Percentiles rank a stretch among this genome's conserved stretches.
phyloP scores from a whole-genome alignment of 53 echinoderm and acorn worm species.

The Patiria pectinifera region DNA sequence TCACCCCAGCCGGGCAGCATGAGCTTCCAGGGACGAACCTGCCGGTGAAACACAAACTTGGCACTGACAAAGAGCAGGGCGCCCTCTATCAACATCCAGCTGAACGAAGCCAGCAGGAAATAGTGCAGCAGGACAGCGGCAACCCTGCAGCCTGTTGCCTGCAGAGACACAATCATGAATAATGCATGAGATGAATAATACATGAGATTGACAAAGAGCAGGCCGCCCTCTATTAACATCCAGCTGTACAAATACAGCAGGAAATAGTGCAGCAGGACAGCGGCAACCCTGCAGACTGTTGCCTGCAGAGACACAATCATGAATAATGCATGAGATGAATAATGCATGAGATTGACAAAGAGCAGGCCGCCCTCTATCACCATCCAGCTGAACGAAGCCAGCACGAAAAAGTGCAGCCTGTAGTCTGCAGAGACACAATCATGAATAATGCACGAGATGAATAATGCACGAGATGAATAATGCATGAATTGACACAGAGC shows the following conservation, averaged over 20 bases:
- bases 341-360: slow-evolving; percentile 5
- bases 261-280: slow-evolving; percentile 27
- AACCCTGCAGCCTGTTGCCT: slow-evolving; percentile 7
- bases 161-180: background rate
- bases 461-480: no score
- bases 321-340: no score
- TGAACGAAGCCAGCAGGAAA: slow-evolving; percentile 40
- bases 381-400: background rate
- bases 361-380: slow-evolving; percentile 17
- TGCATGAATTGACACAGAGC: slow-evolving; percentile 28
- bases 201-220: slow-evolving; percentile 20
- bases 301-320: background rate
- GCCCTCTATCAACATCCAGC: slow-evolving; percentile 51
- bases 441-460: no score
- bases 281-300: background rate
- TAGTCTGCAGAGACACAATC: slow-evolving; percentile 1
- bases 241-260: slow-evolving; percentile 39
- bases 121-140: slow-evolving; percentile 49
- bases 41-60: slow-evolving; percentile 5
- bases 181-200: no score
- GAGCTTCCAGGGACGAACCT: background rate
- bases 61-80: slow-evolving; percentile 28
- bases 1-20: background rate
- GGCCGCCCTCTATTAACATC: slow-evolving; percentile 43
- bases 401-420: slow-evolving; percentile 35